A percentile compares a stretch with the other conserved stretches of the same genome.
phyloP scores from a whole-genome alignment of 2,888 invertebrate species.

The Acanthococcus lagerstroemiae region DNA sequence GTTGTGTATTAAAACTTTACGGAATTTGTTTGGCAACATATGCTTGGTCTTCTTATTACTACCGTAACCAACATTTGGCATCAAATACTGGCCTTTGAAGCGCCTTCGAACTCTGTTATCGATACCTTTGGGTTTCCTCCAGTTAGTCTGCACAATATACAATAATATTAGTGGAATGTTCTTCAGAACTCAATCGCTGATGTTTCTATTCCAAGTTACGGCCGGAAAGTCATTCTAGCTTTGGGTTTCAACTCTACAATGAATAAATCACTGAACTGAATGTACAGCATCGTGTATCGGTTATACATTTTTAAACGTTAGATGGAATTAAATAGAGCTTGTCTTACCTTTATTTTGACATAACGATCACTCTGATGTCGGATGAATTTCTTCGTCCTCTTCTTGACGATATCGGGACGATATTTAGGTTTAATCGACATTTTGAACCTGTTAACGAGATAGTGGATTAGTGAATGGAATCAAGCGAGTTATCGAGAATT shows the following conservation, averaged over 20 bases:
- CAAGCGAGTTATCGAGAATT: too few relatives aligned
- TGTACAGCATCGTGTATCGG: too few relatives aligned
- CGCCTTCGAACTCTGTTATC: conserved; percentile 98
- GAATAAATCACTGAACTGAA: too few relatives aligned
- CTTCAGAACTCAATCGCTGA: not conserved
- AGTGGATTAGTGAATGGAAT: too few relatives aligned
- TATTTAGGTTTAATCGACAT: conserved; percentile 86
- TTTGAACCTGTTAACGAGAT: not conserved
- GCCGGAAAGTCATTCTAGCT: too few relatives aligned
- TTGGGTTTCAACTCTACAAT: too few relatives aligned
- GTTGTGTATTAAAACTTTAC: conserved; percentile 87
- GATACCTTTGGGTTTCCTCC: conserved; percentile 99
- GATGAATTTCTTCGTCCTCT: conserved; percentile 95
- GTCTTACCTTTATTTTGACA: conserved; percentile 76
- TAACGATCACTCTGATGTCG: conserved; percentile 98
- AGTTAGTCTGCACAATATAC: conserved; percentile 61
- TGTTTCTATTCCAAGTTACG: too few relatives aligned
- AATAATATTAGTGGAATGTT: not conserved
- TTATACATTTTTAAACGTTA: not conserved
- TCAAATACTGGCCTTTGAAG: conserved; percentile 97
- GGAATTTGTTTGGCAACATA: conserved; percentile 95
- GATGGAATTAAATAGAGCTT: not conserved
- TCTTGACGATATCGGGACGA: conserved; percentile 86
- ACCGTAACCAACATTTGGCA: conserved; percentile 99
- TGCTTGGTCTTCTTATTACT: conserved; percentile 89